phyloP scores from a whole-genome alignment of 2,888 invertebrate genomes.

The Candidula unifasciata region DNA sequence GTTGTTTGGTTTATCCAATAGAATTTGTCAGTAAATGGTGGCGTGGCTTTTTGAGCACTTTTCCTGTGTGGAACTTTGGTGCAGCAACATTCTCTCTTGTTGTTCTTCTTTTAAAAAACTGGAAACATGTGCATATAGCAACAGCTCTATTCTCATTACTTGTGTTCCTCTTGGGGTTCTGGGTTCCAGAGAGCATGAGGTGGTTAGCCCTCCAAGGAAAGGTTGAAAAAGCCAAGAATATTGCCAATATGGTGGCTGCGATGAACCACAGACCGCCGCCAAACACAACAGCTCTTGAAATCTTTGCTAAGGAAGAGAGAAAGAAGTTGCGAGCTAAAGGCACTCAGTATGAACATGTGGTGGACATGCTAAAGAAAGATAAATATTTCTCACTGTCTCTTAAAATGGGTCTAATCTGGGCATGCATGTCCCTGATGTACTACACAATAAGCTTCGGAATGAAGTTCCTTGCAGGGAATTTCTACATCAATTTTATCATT shows the following conservation, averaged over 20 bases:
- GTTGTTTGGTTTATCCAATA: conserved; percentile 50
- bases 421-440: conserved; percentile 55
- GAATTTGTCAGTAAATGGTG: conserved; percentile 54
- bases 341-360: not conserved
- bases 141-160: conserved; percentile 36
- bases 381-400: conserved; percentile 26
- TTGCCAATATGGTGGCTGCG: conserved; percentile 53
- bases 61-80: conserved; percentile 55
- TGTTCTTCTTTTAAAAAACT: conserved; percentile 48
- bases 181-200: conserved; percentile 59
- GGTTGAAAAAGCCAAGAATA: conserved; percentile 50
- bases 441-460: conserved; percentile 60
- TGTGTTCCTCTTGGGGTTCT: conserved; percentile 38
- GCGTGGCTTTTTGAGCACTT: conserved; percentile 46
- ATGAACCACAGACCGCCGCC: conserved; percentile 54
- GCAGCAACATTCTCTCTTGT: conserved; percentile 50
- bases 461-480: conserved; percentile 58
- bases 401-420: conserved; percentile 38
- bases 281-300: conserved; percentile 34
- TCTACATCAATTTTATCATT: conserved; percentile 60
- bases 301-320: conserved; percentile 13
- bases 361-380: not conserved
- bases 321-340: not conserved
- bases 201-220: conserved; percentile 57
- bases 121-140: conserved; percentile 53